phyloP scores from a whole-genome alignment of 2,113 vertebrate genomes.

The Bombycilla garrulus region DNA sequence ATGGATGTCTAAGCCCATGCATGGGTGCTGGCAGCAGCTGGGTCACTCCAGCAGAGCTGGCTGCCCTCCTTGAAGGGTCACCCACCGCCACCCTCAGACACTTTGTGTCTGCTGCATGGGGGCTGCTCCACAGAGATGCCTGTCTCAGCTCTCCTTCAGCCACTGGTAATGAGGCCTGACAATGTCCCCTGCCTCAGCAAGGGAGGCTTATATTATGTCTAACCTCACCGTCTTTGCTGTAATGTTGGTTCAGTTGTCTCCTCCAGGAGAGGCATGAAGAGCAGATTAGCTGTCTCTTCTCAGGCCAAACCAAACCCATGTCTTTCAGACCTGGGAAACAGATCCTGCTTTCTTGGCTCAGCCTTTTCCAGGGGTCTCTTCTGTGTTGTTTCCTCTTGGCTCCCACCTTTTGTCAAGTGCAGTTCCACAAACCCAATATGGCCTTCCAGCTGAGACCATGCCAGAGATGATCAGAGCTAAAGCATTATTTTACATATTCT shows the following conservation, averaged over 20 bases:
- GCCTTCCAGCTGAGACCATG: neutral
- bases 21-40: neutral
- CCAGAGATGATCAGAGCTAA: neutral
- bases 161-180: fast-evolving
- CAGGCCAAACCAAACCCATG: neutral
- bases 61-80: neutral
- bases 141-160: neutral
- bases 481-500: neutral
- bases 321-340: neutral
- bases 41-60: neutral
- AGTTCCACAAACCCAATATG: neutral
- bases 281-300: neutral
- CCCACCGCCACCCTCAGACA: fast-evolving
- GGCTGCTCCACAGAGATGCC: neutral
- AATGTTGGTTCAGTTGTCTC: neutral
- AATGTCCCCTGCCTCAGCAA: neutral
- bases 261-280: neutral
- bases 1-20: neutral
- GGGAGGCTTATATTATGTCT: neutral
- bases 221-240: neutral
- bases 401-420: neutral
- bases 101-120: neutral
- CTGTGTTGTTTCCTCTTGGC: neutral
- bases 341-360: neutral
- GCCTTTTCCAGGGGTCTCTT: neutral